These are phyloP conservation scores for Zaprionus vittiger DNA, from an alignment of 1,140 invertebrate species.

Conservation along the genomic window DNA sequence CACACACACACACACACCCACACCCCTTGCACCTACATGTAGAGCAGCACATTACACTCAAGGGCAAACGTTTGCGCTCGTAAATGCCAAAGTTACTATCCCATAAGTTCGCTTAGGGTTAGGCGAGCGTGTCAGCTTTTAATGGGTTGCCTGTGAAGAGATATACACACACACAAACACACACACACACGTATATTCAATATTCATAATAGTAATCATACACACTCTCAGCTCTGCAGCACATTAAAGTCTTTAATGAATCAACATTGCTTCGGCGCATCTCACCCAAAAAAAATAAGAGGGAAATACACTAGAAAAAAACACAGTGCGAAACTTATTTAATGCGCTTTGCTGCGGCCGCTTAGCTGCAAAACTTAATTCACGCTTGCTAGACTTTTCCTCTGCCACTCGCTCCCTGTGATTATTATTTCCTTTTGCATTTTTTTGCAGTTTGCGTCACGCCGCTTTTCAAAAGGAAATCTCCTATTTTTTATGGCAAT, in stretches of 20 bases:
- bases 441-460: conserved; percentile 32
- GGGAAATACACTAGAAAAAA: not conserved
- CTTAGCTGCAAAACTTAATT: conserved; percentile 78
- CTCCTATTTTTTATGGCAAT: conserved; percentile 65
- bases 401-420: conserved; percentile 19
- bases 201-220: conserved; percentile 67
- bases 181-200: conserved; percentile 53
- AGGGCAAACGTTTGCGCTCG: conserved; percentile 73
- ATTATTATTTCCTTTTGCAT: conserved; percentile 31
- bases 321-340: conserved; percentile 60
- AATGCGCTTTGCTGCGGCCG: conserved; percentile 76
- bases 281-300: conserved; percentile 19
- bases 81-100: conserved; percentile 76
- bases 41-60: conserved; percentile 40
- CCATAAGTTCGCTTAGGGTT: conserved; percentile 60
- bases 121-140: conserved; percentile 63
- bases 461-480: conserved; percentile 73
- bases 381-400: conserved; percentile 35
- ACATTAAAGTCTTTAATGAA: conserved; percentile 75
- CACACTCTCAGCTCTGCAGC: conserved; percentile 14
- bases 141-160: conserved; percentile 54
- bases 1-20: conserved; percentile 9
- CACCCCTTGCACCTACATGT: conserved; percentile 1
- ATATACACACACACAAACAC: conserved; percentile 3
- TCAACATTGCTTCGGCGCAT: conserved; percentile 43